phyloP scores from a whole-genome alignment of 2,113 vertebrate species.

The Sander lucioperca region DNA sequence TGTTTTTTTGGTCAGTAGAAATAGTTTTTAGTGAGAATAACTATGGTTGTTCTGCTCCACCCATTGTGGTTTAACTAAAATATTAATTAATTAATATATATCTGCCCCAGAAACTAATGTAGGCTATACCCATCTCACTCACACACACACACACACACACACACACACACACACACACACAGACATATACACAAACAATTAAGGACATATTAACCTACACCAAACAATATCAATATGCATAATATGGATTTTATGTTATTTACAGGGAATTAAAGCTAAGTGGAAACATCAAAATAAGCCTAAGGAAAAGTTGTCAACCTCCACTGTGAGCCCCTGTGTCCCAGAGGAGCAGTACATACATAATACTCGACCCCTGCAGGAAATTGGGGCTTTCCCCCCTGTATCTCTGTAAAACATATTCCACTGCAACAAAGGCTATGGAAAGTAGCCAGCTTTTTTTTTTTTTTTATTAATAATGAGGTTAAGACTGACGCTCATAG shows the following conservation, averaged over 20 bases:
- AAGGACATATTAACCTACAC: conserved; percentile 28
- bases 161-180: background rate
- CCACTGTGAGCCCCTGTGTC: conserved; percentile 43
- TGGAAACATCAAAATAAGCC: conserved; percentile 59
- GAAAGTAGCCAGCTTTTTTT: conserved; percentile 67
- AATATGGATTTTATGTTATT: conserved; percentile 53
- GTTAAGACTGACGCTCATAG: conserved; percentile 74
- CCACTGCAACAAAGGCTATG: conserved; percentile 69
- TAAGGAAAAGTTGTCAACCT: conserved; percentile 66
- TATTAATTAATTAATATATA: background rate
- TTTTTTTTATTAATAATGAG: conserved; percentile 74
- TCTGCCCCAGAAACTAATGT: conserved; percentile 30
- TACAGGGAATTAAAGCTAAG: conserved; percentile 59
- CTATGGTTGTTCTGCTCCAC: conserved; percentile 9
- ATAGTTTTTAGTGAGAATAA: conserved; percentile 13
- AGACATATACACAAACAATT: conserved; percentile 45
- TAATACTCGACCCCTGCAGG: conserved; percentile 74
- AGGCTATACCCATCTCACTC: background rate
- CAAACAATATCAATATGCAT: conserved; percentile 30
- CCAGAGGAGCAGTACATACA: conserved; percentile 64
- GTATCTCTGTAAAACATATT: conserved; percentile 79
- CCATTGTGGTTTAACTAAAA: conserved; percentile 30
- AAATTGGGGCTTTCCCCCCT: conserved; percentile 58
- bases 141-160: background rate
- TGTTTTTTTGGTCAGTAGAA: background rate